Evolutionary conservation across 2,888 invertebrate genomes (phyloP), one percentile per base, ranked within the genome.

Genomic region (Philonicus albiceps): DNA sequence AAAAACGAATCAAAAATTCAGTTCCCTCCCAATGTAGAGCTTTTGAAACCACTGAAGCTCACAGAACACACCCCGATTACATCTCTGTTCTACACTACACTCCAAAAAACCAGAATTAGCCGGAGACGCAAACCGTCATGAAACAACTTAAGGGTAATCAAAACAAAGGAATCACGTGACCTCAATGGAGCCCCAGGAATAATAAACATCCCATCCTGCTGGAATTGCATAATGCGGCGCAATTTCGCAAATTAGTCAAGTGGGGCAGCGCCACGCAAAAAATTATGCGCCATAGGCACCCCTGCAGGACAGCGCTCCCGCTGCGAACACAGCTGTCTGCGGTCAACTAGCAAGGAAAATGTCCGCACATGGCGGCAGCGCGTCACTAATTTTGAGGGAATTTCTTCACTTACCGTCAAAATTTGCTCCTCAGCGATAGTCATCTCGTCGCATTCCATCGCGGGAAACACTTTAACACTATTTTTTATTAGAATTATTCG

Each of bases 401-500:
- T 78, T 3, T 19, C 19, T 27, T 0, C 27, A 90, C 91, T 89
- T 89, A 91, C 92, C 73, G 90, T 90, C 55, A 90, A 87, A 89
- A 91, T 91, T 80, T 90, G 90, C 86, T 92, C 92, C 30, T 92
- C 92, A 0, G 91, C 88, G 74, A 91, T 91, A 76, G 91, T 90
- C 91, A 91, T 91, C 87, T 91, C 91, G 75, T 91, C 91, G 86
- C 91, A 91, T 88, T 92, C 92, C 92, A 92, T 92, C 83, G 86
- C 87, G 80, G 40, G 85, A 27, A 49, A 43, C 86, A 76, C 19
- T 37, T 87, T 34, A 49, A 43, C 37, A 86, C 22, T 86, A 73
- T 78, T 73, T 22, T 80, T 1, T n/a, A 11, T 11, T 31, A 81
- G 55, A 81, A 83, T 55, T 43, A 86, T 37, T 75, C 6, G 13